Evolutionary conservation across 2,888 invertebrate species (phyloP).

Genomic region (Theretra japonica): DNA sequence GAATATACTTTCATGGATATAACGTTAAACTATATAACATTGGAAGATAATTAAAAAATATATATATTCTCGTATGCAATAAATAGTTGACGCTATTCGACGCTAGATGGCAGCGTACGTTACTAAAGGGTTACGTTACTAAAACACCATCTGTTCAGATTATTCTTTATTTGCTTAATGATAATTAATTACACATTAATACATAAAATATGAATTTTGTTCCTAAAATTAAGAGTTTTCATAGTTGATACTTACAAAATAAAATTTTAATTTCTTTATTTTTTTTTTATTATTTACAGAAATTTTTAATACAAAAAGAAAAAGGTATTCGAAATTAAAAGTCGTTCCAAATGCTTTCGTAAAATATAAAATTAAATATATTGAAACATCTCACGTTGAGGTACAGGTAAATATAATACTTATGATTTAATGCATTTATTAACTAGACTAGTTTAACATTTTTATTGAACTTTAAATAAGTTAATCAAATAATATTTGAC

Average conservation of each 20-base stretch:
- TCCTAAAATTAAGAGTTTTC: slow-evolving; percentile 47
- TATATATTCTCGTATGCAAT: background rate
- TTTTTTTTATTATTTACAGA: slow-evolving; percentile 42
- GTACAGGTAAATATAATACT: slow-evolving; percentile 25
- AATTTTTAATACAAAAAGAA: background rate
- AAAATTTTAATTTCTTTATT: slow-evolving; percentile 13
- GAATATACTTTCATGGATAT: no score
- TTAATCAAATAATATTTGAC: background rate
- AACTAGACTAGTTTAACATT: slow-evolving; percentile 28
- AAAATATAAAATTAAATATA: slow-evolving; percentile 2
- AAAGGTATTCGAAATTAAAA: slow-evolving; percentile 5
- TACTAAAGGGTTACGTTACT: slow-evolving; percentile 27
- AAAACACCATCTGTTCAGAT: slow-evolving; percentile 25
- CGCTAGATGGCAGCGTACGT: slow-evolving; percentile 58
- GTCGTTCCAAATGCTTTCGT: background rate
- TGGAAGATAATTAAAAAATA: no score
- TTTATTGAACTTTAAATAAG: slow-evolving; percentile 31
- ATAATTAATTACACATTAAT: slow-evolving; percentile 49
- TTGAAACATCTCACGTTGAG: background rate
- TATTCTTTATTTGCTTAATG: slow-evolving; percentile 52
- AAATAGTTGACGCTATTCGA: slow-evolving; percentile 51
- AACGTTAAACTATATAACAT: no score
- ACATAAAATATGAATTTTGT: slow-evolving; percentile 51
- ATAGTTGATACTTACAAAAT: slow-evolving; percentile 32
- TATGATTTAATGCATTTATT: slow-evolving; percentile 7